Base-by-base conservation (phyloP, 2,113 vertebrate species). In the Cranoglanis bouderius region DNA sequence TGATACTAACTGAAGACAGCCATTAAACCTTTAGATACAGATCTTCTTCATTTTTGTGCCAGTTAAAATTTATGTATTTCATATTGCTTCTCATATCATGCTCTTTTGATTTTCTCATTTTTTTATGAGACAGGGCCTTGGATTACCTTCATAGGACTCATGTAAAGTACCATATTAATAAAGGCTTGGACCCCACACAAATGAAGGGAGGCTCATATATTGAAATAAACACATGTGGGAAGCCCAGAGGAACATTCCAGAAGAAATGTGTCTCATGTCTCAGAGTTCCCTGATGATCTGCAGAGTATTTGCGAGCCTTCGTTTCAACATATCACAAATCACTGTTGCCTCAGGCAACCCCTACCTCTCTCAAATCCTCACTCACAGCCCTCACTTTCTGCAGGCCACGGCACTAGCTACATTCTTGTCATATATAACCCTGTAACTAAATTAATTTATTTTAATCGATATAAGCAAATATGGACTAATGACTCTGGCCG, bases 231-330 rank as follows among this genome's bases (percentile, higher is more conserved):
- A 91, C 87, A 84, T 87, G 78, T 77, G 72, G 38, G 77, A 55
- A 89, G 86, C 84, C 86, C 38, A 92, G 55, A 90, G 87, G 83
- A 92, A 91, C 88, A 93, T 93, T 92, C 85, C 78, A 77, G 57
- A 87, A 24, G 53, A 88, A 81, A 63, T 85, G 85, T 90, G 82
- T 86, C 90, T 86, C 77, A 90, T 90, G 88, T 0, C 90, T 87
- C 70, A 53, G 74, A 78, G 57, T 53, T 91, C 65, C 82, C 74
- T 67, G 35, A 80, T 65, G 84, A 85, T 92, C 74, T 87, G 53
- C 43, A 85, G 86, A 87, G 78, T 70, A 43, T 77, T 63, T 51
- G 53, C 49, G 6, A 67, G 43, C 63, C 18, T 78, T 78, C 35
- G 18, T 53, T n/a, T 72, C 55, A 78, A 78, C 57, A 63, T 74